These are phyloP conservation scores for Nipponacmea schrenckii DNA, from an alignment of 2,888 invertebrate species.

Conservation along the genomic window DNA sequence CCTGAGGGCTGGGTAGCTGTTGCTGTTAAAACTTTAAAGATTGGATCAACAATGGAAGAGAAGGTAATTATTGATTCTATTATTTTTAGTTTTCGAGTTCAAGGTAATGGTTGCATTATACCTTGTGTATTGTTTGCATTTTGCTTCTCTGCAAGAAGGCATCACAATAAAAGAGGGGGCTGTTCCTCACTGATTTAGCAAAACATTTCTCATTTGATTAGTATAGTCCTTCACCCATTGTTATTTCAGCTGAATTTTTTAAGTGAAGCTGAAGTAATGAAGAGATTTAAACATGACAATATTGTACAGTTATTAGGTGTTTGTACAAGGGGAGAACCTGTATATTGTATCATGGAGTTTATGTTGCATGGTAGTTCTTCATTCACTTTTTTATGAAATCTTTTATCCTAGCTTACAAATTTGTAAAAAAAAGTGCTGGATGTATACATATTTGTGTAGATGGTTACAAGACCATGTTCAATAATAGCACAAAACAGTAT, in stretches of 20 bases:
- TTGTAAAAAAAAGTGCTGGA: too few relatives aligned
- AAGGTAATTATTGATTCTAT: constrained; percentile 69
- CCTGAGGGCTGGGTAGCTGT: constrained; percentile 76
- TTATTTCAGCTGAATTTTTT: constrained; percentile 81
- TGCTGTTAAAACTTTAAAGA: constrained; percentile 83
- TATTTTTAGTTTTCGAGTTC: background rate
- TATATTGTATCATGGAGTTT: constrained; percentile 92
- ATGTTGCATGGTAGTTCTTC: constrained; percentile 80
- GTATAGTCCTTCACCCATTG: too few relatives aligned
- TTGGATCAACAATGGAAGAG: constrained; percentile 84
- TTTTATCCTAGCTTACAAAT: too few relatives aligned
- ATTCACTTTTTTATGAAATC: too few relatives aligned
- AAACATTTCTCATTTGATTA: background rate
- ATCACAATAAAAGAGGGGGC: background rate
- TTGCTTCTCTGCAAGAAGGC: background rate
- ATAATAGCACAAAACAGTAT: too few relatives aligned
- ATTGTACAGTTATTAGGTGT: constrained; percentile 87
- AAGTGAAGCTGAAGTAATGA: constrained; percentile 94
- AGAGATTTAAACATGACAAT: constrained; percentile 89
- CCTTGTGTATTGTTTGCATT: background rate
- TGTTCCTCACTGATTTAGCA: background rate
- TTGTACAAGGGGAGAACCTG: constrained; percentile 86
- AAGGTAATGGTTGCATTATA: background rate
- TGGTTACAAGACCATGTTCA: too few relatives aligned
- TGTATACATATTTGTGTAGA: too few relatives aligned